These are phyloP conservation scores for Pseudochaenichthys georgianus DNA, from an alignment of 2,797 vertebrate genomes.

Conservation along the genomic window DNA sequence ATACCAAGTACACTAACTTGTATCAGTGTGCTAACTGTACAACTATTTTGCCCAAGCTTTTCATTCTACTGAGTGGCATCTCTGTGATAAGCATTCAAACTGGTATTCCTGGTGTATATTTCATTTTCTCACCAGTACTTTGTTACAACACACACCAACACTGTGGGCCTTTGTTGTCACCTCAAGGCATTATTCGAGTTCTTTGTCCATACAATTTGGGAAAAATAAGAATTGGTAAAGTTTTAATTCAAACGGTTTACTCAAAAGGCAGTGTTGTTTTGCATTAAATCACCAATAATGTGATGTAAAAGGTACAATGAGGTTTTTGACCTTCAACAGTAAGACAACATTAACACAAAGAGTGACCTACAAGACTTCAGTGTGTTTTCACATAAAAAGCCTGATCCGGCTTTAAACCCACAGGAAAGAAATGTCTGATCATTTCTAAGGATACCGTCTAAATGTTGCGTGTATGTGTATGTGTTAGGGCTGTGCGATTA, in stretches of 20 bases:
- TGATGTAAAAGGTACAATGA: neutral
- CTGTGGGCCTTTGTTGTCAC: neutral
- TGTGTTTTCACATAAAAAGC: slow-evolving; percentile 34
- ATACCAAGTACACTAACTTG: neutral
- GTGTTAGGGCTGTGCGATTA: neutral
- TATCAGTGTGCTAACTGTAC: neutral
- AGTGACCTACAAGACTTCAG: slow-evolving; percentile 10
- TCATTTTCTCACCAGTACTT: slow-evolving; percentile 5
- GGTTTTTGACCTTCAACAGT: neutral
- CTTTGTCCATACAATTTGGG: neutral
- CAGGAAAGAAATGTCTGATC: slow-evolving; percentile 32
- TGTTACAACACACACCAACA: neutral
- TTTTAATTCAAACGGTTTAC: neutral
- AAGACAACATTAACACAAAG: slow-evolving; percentile 43
- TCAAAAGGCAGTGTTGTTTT: neutral
- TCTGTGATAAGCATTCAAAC: slow-evolving; percentile 1
- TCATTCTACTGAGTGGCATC: neutral
- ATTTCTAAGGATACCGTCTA: slow-evolving; percentile 2
- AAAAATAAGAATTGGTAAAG: neutral
- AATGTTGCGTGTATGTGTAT: slow-evolving; percentile 16
- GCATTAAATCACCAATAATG: neutral
- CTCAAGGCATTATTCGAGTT: slow-evolving; percentile 13
- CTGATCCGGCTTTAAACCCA: slow-evolving; percentile 53
- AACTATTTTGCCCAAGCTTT: neutral
- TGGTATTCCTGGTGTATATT: slow-evolving; percentile 4